A percentile compares a stretch with the other conserved stretches of the same genome.
Conservation (phyloP, 2,113 vertebrate species). For the Malaclemys terrapin region DNA sequence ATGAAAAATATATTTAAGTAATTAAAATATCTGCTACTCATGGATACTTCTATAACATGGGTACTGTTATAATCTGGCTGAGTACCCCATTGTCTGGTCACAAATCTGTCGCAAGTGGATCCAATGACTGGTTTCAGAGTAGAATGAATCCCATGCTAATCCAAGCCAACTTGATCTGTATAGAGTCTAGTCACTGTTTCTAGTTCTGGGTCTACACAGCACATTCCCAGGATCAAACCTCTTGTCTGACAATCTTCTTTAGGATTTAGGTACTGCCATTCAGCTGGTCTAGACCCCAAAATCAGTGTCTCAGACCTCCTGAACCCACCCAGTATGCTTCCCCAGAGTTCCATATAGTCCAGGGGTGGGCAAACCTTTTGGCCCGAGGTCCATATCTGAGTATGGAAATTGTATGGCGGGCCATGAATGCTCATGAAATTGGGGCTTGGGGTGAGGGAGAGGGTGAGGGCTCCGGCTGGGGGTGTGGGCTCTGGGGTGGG, state of each 20-base stretch:
- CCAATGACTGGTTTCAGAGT: too few relatives aligned
- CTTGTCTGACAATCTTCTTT: background rate
- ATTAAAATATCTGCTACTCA: background rate
- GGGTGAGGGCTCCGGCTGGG: too few relatives aligned
- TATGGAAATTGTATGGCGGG: too few relatives aligned
- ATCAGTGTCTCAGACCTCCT: background rate
- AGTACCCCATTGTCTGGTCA: background rate
- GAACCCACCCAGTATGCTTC: background rate
- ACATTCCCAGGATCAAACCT: background rate
- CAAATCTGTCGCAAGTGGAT: background rate
- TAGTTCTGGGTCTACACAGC: rapidly evolving
- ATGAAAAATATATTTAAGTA: background rate
- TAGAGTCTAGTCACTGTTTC: background rate
- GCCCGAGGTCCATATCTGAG: too few relatives aligned
- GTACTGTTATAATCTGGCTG: background rate
- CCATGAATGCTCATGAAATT: too few relatives aligned
- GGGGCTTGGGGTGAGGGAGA: too few relatives aligned
- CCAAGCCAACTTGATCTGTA: background rate
- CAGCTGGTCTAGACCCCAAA: background rate
- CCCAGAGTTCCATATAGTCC: background rate
- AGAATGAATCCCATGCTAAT: background rate
- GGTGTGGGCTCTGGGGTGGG: too few relatives aligned
- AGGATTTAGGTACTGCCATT: background rate
- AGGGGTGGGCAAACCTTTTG: too few relatives aligned
- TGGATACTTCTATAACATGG: background rate